Evolutionary conservation across 2,888 invertebrate genomes (phyloP).

Genomic region (Ceraclea dissimilis): DNA sequence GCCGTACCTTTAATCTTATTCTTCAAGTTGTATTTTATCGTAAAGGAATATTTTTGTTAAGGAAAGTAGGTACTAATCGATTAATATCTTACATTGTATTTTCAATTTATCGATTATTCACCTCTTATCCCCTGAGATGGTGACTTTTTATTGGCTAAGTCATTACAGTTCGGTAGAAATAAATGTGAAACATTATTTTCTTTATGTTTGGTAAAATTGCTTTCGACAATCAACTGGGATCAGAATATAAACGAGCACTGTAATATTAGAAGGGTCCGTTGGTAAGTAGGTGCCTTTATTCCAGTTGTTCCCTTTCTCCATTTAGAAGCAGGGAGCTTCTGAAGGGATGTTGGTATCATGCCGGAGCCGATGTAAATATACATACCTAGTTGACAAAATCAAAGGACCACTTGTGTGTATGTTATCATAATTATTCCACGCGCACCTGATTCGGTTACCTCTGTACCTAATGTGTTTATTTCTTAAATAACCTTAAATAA

Average conservation of each 20-base stretch:
- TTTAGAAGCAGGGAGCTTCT: not conserved
- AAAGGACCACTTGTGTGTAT: not conserved
- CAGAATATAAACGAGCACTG: not conserved
- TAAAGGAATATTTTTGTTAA: too few relatives aligned
- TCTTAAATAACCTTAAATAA: too few relatives aligned
- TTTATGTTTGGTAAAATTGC: not conserved
- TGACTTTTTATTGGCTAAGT: not conserved
- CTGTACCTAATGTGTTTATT: too few relatives aligned
- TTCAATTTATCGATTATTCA: too few relatives aligned
- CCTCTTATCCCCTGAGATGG: too few relatives aligned
- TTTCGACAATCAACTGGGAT: conserved; percentile 1
- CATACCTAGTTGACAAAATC: not conserved
- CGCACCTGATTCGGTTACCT: not conserved
- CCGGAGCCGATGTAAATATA: not conserved
- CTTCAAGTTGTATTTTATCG: too few relatives aligned
- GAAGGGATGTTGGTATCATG: not conserved
- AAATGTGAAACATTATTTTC: not conserved
- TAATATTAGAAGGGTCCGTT: not conserved
- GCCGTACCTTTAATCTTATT: too few relatives aligned
- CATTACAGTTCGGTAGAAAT: not conserved
- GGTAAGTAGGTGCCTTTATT: not conserved
- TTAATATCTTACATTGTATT: too few relatives aligned
- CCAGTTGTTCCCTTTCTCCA: not conserved
- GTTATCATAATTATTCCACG: too few relatives aligned
- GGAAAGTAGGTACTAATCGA: too few relatives aligned